Conservation (phyloP, 2,113 vertebrate genomes). For the Ascaphus truei region DNA sequence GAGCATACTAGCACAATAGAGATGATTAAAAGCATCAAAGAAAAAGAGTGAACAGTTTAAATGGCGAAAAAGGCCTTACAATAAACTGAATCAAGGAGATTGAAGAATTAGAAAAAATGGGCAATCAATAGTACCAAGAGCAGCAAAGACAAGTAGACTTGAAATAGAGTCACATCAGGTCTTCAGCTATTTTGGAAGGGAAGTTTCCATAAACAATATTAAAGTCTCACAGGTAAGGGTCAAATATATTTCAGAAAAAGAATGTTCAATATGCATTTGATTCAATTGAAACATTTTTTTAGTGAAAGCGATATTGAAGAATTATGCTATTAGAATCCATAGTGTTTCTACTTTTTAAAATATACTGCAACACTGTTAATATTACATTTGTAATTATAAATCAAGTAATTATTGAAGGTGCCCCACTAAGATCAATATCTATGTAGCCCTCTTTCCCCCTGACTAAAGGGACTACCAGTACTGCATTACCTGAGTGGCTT, state of each 20-base stretch:
- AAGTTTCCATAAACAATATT: neutral
- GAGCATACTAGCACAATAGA: neutral
- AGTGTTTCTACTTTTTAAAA: too few relatives aligned
- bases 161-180: neutral
- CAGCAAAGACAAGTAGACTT: neutral
- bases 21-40: neutral
- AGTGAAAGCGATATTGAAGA: neutral
- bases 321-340: too few relatives aligned
- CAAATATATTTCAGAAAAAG: neutral
- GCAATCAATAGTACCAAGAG: neutral
- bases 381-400: too few relatives aligned
- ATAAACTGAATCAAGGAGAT: neutral
- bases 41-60: neutral
- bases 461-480: too few relatives aligned
- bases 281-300: neutral
- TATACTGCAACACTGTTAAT: too few relatives aligned
- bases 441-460: too few relatives aligned
- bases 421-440: too few relatives aligned
- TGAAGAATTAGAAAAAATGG: neutral
- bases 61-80: neutral
- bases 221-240: constrained; percentile 2
- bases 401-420: too few relatives aligned
- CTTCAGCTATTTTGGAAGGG: neutral
- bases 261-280: constrained; percentile 1
- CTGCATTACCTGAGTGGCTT: too few relatives aligned